Conservation (phyloP, 1,140 invertebrate genomes). For the Asbolus verrucosus region DNA sequence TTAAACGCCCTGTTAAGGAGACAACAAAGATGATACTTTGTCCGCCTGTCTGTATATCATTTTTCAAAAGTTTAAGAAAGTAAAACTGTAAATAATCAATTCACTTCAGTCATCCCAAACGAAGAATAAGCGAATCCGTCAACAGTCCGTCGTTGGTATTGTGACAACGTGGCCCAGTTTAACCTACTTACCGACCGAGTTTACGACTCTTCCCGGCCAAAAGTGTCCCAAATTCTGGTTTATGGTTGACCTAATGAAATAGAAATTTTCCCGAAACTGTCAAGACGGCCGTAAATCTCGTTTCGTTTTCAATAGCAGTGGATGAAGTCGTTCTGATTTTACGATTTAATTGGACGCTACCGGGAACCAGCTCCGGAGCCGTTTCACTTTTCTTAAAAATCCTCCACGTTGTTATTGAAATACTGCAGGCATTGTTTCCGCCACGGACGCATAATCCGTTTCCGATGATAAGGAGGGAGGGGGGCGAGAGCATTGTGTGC, state of each 20-base stretch:
- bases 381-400: conserved; percentile 32
- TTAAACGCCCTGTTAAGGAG: too few species aligned
- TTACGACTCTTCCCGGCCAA: conserved; percentile 53
- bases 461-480: not conserved
- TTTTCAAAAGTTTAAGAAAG: conserved; percentile 6
- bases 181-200: conserved; percentile 56
- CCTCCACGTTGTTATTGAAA: too few species aligned
- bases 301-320: conserved; percentile 46
- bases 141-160: conserved; percentile 12
- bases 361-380: not conserved
- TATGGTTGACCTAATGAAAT: conserved; percentile 60
- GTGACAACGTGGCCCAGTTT: conserved; percentile 39
- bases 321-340: conserved; percentile 26
- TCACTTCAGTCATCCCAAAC: conserved; percentile 6
- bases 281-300: conserved; percentile 53
- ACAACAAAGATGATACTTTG: not conserved
- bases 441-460: too few species aligned
- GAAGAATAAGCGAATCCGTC: conserved; percentile 29
- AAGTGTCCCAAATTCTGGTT: conserved; percentile 58
- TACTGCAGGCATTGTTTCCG: conserved; percentile 4
- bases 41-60: not conserved
- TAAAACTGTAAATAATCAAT: conserved; percentile 37
- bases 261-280: conserved; percentile 42
- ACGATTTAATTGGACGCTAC: conserved; percentile 39
- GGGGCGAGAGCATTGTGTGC: conserved; percentile 35